Evolutionary conservation across 2,888 invertebrate species (phyloP).

Genomic region (Temnothorax ravouxi): DNA sequence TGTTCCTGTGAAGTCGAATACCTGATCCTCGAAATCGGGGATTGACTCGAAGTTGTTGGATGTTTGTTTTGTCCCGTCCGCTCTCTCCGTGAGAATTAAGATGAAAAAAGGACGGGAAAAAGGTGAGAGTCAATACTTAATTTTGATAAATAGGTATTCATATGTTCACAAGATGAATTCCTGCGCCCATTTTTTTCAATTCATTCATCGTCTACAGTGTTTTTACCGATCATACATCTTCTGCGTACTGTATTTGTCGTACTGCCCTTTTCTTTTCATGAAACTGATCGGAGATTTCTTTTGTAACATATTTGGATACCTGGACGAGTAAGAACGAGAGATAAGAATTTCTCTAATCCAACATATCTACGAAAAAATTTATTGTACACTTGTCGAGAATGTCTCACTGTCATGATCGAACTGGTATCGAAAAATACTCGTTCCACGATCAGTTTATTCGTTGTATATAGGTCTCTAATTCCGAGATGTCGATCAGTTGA

Average conservation of each 20-base stretch:
- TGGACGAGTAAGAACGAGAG: neutral
- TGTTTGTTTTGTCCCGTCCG: neutral
- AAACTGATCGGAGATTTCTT: conserved; percentile 22
- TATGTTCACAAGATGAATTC: conserved; percentile 3
- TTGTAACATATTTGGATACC: conserved; percentile 8
- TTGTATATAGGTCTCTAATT: conserved; percentile 18
- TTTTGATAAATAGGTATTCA: conserved; percentile 13
- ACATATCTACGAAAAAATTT: neutral
- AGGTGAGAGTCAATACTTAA: neutral
- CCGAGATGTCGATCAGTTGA: conserved; percentile 1
- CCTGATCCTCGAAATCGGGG: neutral
- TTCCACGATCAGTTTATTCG: conserved; percentile 5
- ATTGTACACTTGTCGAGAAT: conserved; percentile 12
- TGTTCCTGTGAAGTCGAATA: conserved; percentile 18
- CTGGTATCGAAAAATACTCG: neutral
- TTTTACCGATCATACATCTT: conserved; percentile 66
- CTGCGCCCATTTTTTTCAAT: conserved; percentile 7
- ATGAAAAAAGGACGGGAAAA: neutral
- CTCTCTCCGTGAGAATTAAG: neutral
- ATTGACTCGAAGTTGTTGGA: neutral
- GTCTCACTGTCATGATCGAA: neutral
- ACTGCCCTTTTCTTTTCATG: conserved; percentile 16
- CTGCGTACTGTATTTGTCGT: conserved; percentile 55
- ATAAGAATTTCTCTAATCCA: conserved; percentile 19
- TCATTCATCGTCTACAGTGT: conserved; percentile 37